Percentiles rank a stretch among this genome's conserved stretches.
Evolutionary conservation across 2,797 vertebrate genomes (phyloP).

Genomic region (Platalea minor): DNA sequence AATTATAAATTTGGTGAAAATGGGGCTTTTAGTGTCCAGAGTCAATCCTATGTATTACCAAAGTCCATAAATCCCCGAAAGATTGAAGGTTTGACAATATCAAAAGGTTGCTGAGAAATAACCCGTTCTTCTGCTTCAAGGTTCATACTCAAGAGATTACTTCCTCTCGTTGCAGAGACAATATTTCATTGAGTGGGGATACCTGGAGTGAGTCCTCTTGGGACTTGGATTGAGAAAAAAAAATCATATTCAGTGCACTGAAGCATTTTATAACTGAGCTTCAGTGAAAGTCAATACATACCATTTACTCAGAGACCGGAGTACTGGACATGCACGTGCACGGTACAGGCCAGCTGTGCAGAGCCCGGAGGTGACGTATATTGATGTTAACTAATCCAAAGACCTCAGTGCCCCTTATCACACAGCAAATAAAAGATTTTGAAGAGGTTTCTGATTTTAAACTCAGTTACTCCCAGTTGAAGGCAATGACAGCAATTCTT

Average conservation of each 20-base stretch:
- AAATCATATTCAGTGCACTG: slow-evolving; percentile 12
- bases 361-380: background rate
- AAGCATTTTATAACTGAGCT: slow-evolving; percentile 38
- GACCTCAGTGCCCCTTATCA: background rate
- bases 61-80: background rate
- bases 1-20: background rate
- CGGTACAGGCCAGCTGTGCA: background rate
- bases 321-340: background rate
- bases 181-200: slow-evolving; percentile 44
- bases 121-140: background rate
- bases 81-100: background rate
- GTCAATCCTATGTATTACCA: background rate
- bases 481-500: background rate
- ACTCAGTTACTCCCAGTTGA: background rate
- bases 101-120: slow-evolving; percentile 21
- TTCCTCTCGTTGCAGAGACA: slow-evolving; percentile 35
- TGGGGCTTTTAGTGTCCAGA: background rate
- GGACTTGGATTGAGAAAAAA: slow-evolving; percentile 10
- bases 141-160: slow-evolving; percentile 1
- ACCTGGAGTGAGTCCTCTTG: slow-evolving; percentile 5
- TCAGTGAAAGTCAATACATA: background rate
- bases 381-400: background rate
- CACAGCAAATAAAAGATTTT: background rate
- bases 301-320: background rate
- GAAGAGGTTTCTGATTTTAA: background rate